phyloP scores from a whole-genome alignment of 2,797 vertebrate genomes.

The Poeciliopsis turneri region DNA sequence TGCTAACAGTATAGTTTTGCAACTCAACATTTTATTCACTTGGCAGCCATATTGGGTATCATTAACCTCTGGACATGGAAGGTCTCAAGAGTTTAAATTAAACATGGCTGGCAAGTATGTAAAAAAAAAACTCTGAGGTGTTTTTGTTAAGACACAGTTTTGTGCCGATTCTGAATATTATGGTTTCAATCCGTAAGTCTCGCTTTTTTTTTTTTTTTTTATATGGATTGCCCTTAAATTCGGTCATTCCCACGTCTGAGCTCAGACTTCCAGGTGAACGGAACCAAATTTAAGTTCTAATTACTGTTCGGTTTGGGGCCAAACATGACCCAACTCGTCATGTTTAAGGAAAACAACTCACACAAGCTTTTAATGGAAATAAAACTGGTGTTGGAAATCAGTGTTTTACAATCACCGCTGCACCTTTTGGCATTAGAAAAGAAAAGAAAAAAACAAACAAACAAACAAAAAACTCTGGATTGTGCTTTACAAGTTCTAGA shows the following conservation, averaged over 20 bases:
- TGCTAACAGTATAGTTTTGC: background rate
- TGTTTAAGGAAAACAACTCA: constrained; percentile 13
- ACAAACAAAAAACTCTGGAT: background rate
- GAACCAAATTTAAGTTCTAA: background rate
- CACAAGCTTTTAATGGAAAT: constrained; percentile 16
- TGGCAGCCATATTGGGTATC: background rate
- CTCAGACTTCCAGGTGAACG: background rate
- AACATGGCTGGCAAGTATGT: background rate
- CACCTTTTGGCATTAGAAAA: constrained; percentile 27
- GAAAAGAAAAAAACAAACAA: background rate
- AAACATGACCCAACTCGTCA: constrained; percentile 1
- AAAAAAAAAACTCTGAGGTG: background rate
- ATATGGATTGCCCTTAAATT: background rate
- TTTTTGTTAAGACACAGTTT: background rate
- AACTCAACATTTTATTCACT: background rate
- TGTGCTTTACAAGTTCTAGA: constrained; percentile 13
- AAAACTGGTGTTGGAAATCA: constrained; percentile 25
- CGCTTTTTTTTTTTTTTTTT: background rate
- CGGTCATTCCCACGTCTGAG: background rate
- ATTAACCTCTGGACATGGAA: background rate
- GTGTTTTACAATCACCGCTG: background rate
- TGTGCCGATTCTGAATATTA: background rate
- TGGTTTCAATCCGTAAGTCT: background rate
- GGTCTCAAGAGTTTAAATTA: background rate
- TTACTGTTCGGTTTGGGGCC: constrained; percentile 18